Evolutionary conservation across 2,113 vertebrate species (phyloP).

Genomic region (Tinamus guttatus): DNA sequence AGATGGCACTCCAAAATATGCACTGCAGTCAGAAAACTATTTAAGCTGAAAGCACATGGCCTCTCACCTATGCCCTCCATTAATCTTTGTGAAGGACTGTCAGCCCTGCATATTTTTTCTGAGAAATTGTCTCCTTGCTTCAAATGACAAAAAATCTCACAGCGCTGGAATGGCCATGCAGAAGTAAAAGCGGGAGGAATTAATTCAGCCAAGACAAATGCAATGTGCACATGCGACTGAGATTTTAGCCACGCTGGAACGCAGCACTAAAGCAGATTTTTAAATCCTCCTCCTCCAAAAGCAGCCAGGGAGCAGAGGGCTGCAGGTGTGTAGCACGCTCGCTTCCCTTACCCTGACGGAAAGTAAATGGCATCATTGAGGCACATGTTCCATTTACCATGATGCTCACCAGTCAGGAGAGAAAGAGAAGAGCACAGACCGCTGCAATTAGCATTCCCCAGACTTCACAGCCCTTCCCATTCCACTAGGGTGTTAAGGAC

Average conservation of each 20-base stretch:
- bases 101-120: background rate
- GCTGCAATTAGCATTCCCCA: background rate
- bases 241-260: background rate
- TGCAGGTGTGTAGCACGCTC: background rate
- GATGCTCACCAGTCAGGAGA: background rate
- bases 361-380: background rate
- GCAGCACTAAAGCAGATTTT: background rate
- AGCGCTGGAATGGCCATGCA: background rate
- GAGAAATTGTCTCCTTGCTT: conserved; percentile 3
- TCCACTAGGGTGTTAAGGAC: background rate
- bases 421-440: background rate
- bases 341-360: background rate
- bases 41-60: conserved; percentile 30
- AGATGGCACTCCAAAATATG: conserved; percentile 1
- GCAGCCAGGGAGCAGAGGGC: background rate
- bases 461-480: background rate
- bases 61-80: background rate
- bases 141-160: background rate
- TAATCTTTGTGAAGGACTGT: background rate
- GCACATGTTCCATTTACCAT: background rate
- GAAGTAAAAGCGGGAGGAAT: background rate
- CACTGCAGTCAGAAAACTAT: background rate
- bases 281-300: background rate
- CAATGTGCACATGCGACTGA: background rate
- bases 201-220: conserved; percentile 36